phyloP scores from a whole-genome alignment of 2,888 invertebrate species.

The Volucella bombylans region DNA sequence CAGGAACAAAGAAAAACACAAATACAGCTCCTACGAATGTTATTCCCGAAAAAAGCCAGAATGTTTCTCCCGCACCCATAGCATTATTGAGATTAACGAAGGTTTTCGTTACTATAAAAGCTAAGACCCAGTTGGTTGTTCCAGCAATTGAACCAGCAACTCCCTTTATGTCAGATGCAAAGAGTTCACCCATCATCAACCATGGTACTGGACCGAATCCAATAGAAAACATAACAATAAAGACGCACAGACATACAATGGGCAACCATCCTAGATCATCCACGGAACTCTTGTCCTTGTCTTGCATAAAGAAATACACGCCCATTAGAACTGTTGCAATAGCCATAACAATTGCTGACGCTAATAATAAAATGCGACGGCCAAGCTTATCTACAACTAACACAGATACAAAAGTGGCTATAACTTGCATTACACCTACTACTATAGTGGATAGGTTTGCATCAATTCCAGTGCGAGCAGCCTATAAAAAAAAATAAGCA shows the following conservation, averaged over 20 bases:
- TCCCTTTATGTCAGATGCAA: conserved; percentile 90
- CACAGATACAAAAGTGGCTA: conserved; percentile 87
- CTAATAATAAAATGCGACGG: conserved; percentile 88
- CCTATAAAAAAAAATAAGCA: conserved; percentile 73
- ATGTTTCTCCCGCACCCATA: conserved; percentile 86
- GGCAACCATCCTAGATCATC: conserved; percentile 88
- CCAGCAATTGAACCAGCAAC: conserved; percentile 90
- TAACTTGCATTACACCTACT: conserved; percentile 92
- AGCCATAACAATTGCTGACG: conserved; percentile 88
- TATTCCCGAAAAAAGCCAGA: conserved; percentile 89
- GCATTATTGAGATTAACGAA: conserved; percentile 85
- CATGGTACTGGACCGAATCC: conserved; percentile 93
- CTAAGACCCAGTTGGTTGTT: conserved; percentile 91
- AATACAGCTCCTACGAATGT: conserved; percentile 87
- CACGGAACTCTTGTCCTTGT: conserved; percentile 80
- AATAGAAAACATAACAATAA: conserved; percentile 90
- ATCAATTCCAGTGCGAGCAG: conserved; percentile 83
- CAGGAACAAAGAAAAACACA: conserved; percentile 85
- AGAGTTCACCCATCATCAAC: conserved; percentile 90
- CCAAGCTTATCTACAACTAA: conserved; percentile 91
- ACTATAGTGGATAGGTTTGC: conserved; percentile 88
- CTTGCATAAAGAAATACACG: conserved; percentile 85
- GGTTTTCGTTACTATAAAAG: conserved; percentile 90
- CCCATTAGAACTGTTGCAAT: conserved; percentile 88
- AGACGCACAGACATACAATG: conserved; percentile 88